Evolutionary conservation across 2,797 vertebrate species (phyloP), one percentile per base, ranked within the genome.

Genomic region (Anableps anableps): DNA sequence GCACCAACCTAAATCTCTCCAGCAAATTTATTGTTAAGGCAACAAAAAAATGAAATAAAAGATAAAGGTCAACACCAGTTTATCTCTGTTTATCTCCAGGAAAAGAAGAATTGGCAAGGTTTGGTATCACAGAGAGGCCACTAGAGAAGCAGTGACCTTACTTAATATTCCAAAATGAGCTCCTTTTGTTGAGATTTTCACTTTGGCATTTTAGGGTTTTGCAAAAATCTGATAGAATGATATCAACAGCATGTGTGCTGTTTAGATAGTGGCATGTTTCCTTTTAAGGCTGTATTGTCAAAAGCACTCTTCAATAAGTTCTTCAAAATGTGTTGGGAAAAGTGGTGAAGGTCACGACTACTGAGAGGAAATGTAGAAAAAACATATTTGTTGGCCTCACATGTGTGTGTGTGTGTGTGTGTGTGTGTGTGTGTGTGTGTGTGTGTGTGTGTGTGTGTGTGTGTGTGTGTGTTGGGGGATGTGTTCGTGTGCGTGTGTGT

Each of bases 311-410:
- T 66, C n/a, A 0, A 51, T 72, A 34, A 45, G 71, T 48, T 72
- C 71, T 45, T 72, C 77, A 48, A 74, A 45, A 51, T 64, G 55
- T 50, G 58, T 26, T 48, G 77, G 80, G 79, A 51, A 71, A 72
- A 77, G 64, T 51, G 79, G 81, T 90, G 90, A 94, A 94, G 92
- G 93, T 93, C 92, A 89, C 26, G 68, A 82, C 88, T 75, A 83
- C 84, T 82, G 90, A 90, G 88, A 90, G 79, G 64, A 86, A 92
- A 86, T 75, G 81, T 80, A 84, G 72, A 84, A 36, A 38, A 9
- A 38, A 43, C 21, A 43, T 6, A 88, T 74, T 85, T 78, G 80
- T 81, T 64, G 21, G 62, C 31, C 76, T 10, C 21, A 64, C 71
- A 74, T 72, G 72, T 76, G 72, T 43, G 60, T 48, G 55, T 51